Base-by-base conservation (phyloP, 2,888 invertebrate species). In the Apeira syringaria region DNA sequence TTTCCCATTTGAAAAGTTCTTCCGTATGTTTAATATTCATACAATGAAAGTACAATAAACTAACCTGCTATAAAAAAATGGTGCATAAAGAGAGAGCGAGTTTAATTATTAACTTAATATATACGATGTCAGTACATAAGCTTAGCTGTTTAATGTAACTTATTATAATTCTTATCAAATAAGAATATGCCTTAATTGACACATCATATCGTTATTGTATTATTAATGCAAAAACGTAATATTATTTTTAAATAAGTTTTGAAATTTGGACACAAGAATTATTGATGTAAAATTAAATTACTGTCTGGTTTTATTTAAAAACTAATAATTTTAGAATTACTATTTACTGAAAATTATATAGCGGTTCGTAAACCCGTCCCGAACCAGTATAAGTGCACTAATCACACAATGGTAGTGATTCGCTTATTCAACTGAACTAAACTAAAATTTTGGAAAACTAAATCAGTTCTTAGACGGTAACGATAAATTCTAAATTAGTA, bases 171-270 rank as follows among this genome's bases (percentile, higher is more conserved):
- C 88, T 87, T 88, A 88, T 88, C 8, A 72, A 84, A 89, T 88
- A 87, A 87, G 87, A 89, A 81, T 84, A 87, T 86, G 88, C 88
- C 88, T 89, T 89, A 86, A 72, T 72, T 70, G 75, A 75, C 81
- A 80, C 66, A 61, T 83, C 88, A 87, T 89, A 88, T 87, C 88
- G 85, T 88, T 86, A 84, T 85, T 85, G 83, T 84, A 81, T 85
- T 85, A 35, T 61, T 79, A 80, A 85, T 83, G 74, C 81, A 82
- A 81, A 65, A 68, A 51, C 17, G 7, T 50, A 12, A 9, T 10
- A 20, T 40, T 32, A 24, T 34, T 20, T 3, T 18, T 18, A 29
- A 25, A n/a, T 10, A 12, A 2, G 13, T 24, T n/a, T 39, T 30
- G 24, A 5, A 17, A 24, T 20, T 32, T 40, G 45, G 45, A 36